Conservation (phyloP, 2,113 vertebrate genomes). For the Pelodiscus sinensis region DNA sequence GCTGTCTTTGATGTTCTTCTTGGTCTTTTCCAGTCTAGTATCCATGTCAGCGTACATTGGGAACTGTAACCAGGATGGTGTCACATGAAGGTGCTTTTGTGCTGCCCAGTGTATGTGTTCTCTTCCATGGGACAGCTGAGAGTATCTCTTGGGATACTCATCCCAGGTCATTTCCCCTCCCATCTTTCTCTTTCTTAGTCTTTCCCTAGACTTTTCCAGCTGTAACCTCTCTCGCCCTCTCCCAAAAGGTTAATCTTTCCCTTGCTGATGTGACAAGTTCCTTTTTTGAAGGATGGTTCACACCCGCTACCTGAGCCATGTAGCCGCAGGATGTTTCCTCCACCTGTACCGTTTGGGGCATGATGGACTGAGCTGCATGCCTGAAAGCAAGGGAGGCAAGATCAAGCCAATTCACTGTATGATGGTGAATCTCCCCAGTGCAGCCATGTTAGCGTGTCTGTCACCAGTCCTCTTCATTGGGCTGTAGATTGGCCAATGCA, state of each 20-base stretch:
- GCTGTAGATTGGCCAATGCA: not conserved
- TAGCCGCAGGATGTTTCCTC: not conserved
- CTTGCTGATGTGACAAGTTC: slow-evolving; percentile 10
- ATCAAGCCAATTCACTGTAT: not conserved
- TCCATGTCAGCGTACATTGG: not conserved
- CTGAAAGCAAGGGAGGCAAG: not conserved
- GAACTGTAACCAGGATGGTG: too few species aligned
- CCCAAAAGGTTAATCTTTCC: slow-evolving; percentile 11
- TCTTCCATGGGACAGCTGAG: not conserved
- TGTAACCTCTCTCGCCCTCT: not conserved
- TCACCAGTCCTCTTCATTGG: not conserved
- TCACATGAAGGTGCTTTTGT: too few species aligned
- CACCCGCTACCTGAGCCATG: not conserved
- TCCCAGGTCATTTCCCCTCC: not conserved
- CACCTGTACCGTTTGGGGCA: not conserved
- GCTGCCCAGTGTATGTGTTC: not conserved
- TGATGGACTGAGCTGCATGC: not conserved
- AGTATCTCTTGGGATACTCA: slow-evolving; percentile 9
- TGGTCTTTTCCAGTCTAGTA: not conserved
- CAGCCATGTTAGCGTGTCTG: not conserved
- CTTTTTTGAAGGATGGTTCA: not conserved
- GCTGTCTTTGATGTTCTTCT: too few species aligned
- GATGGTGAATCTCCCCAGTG: not conserved
- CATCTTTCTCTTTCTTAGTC: not conserved
- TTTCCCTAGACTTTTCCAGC: not conserved